phyloP scores from a whole-genome alignment of 2,113 vertebrate species.

The Grammomys dolichurus region DNA sequence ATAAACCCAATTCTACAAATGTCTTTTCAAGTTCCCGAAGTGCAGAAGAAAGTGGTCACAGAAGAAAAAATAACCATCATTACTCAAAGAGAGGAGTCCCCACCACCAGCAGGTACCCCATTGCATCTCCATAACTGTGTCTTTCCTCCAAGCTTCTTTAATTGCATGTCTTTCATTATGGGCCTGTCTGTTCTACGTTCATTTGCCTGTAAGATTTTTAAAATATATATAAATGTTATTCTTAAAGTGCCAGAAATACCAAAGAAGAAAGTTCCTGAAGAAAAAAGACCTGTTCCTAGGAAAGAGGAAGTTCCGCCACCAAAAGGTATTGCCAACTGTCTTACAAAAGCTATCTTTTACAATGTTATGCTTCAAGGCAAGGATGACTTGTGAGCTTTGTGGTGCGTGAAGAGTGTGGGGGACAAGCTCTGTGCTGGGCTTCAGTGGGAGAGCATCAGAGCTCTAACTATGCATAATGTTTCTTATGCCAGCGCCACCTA shows the following conservation, averaged over 20 bases:
- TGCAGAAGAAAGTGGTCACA: constrained; percentile 87
- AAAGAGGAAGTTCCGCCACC: constrained; percentile 84
- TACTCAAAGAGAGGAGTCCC: constrained; percentile 86
- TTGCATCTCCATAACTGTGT: not conserved
- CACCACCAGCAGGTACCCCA: constrained; percentile 86
- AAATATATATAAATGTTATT: constrained; percentile 67
- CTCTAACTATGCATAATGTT: constrained; percentile 72
- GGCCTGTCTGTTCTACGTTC: not conserved
- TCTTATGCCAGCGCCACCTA: constrained; percentile 85
- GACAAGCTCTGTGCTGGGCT: constrained; percentile 52
- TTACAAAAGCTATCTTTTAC: constrained; percentile 33
- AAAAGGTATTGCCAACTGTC: constrained; percentile 85
- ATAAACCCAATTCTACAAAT: constrained; percentile 69
- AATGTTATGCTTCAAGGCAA: not conserved
- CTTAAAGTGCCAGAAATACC: constrained; percentile 85
- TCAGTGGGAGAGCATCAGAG: not conserved
- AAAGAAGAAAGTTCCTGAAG: constrained; percentile 84
- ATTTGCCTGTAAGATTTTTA: constrained; percentile 66
- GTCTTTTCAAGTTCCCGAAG: constrained; percentile 91
- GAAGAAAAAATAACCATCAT: constrained; percentile 86
- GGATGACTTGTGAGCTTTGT: not conserved
- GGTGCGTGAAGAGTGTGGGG: not conserved
- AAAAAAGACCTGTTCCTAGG: constrained; percentile 81
- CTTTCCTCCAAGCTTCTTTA: constrained; percentile 34
- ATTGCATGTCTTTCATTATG: constrained; percentile 55